Percentiles rank a stretch among this genome's conserved stretches.
Evolutionary conservation across 2,888 invertebrate species (phyloP).

Genomic region (Drosophila glabriapex): DNA sequence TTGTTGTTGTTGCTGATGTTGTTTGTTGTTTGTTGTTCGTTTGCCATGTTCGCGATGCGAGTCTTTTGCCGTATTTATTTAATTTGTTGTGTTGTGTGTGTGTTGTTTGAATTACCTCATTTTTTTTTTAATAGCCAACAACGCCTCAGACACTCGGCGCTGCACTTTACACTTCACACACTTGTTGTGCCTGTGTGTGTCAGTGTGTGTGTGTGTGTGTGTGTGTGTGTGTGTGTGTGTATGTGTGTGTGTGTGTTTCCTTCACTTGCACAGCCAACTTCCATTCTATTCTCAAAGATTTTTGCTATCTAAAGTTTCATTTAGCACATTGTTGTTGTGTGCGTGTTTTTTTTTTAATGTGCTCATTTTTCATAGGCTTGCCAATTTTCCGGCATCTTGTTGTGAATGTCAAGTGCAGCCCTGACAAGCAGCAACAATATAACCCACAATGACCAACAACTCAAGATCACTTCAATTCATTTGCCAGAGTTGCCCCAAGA

Average conservation of each 20-base stretch:
- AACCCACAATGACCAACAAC: slow-evolving; percentile 20
- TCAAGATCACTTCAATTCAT: slow-evolving; percentile 39
- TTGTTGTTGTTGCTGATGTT: slow-evolving; percentile 7
- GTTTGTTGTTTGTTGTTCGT: slow-evolving; percentile 38
- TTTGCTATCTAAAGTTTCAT: slow-evolving; percentile 67
- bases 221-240: slow-evolving; percentile 12
- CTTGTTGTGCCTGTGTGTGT: slow-evolving; percentile 24
- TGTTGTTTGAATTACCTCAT: slow-evolving; percentile 71
- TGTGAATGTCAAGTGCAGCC: slow-evolving; percentile 67
- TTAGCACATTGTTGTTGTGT: slow-evolving; percentile 28
- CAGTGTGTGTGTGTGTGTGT: slow-evolving; percentile 11
- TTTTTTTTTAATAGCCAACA: slow-evolving; percentile 35
- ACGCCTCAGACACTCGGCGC: slow-evolving; percentile 17
- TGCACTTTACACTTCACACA: slow-evolving; percentile 57
- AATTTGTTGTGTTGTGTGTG: slow-evolving; percentile 53
- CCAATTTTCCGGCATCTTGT: slow-evolving; percentile 58
- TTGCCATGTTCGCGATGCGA: slow-evolving; percentile 50
- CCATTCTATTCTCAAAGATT: slow-evolving; percentile 68
- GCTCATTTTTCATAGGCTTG: slow-evolving; percentile 33
- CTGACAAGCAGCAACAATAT: slow-evolving; percentile 29
- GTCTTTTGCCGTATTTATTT: slow-evolving; percentile 52
- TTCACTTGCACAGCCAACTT: slow-evolving; percentile 55
- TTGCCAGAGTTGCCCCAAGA: slow-evolving; percentile 4
- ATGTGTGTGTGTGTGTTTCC: slow-evolving; percentile 23
- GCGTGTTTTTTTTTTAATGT: slow-evolving; percentile 9